Evolutionary conservation across 2,797 vertebrate genomes (phyloP).

Genomic region (Australoheros facetus): DNA sequence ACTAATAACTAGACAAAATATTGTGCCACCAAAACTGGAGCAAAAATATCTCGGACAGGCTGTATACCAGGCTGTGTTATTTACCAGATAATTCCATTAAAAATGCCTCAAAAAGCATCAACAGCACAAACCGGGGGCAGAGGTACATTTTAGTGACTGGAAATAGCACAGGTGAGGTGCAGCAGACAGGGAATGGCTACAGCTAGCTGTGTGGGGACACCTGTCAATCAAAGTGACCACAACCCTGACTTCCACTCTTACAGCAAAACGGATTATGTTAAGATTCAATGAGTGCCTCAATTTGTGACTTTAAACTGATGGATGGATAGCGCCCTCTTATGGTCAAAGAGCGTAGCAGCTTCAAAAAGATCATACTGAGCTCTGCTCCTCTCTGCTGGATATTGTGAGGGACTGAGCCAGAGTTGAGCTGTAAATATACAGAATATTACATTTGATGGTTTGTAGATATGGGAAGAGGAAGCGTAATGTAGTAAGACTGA

Average conservation of each 20-base stretch:
- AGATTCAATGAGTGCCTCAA: conserved; percentile 11
- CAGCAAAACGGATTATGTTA: neutral
- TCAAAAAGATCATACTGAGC: neutral
- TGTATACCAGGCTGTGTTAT: too few relatives aligned
- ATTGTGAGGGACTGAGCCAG: neutral
- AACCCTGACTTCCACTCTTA: neutral
- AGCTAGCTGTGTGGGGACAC: accelerated
- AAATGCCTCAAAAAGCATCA: too few relatives aligned
- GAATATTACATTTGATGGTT: neutral
- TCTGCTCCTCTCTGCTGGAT: conserved; percentile 40
- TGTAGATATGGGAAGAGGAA: neutral
- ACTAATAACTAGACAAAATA: too few relatives aligned
- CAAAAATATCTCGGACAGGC: too few relatives aligned
- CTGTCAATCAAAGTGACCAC: neutral
- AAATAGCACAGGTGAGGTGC: neutral
- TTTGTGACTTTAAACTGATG: conserved; percentile 7
- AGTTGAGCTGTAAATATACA: neutral
- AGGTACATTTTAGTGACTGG: too few relatives aligned
- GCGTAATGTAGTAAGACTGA: neutral
- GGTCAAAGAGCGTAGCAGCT: conserved; percentile 12
- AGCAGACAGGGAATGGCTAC: neutral
- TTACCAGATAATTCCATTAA: too few relatives aligned
- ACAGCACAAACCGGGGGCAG: too few relatives aligned
- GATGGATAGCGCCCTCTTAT: conserved; percentile 40
- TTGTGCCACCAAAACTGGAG: too few relatives aligned